Percentiles rank a stretch among this genome's conserved stretches.
Conservation (phyloP, 1,140 invertebrate genomes). For the Leptoteleia sp. region DNA sequence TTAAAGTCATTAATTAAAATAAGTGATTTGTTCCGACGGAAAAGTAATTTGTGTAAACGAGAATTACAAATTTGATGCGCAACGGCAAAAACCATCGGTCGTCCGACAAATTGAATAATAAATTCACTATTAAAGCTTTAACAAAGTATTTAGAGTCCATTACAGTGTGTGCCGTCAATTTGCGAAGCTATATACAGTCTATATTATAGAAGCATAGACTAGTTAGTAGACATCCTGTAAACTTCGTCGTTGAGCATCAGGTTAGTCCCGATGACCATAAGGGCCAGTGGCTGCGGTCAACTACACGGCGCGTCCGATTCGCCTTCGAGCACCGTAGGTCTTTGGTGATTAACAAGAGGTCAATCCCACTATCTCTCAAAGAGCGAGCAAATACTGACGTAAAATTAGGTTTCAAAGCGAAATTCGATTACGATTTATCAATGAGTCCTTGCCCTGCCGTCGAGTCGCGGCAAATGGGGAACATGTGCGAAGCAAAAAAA, state of each 20-base stretch:
- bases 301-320: constrained; percentile 77
- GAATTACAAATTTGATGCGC: too few species aligned
- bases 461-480: constrained; percentile 11
- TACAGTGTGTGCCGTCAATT: constrained; percentile 58
- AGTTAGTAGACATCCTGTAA: constrained; percentile 63
- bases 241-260: constrained; percentile 58
- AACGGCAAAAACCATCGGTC: constrained; percentile 16
- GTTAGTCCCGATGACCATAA: constrained; percentile 67
- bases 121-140: constrained; percentile 56
- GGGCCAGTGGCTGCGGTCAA: constrained; percentile 77
- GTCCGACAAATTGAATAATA: constrained; percentile 54
- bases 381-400: constrained; percentile 71
- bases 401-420: constrained; percentile 74
- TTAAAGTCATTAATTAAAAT: too few species aligned
- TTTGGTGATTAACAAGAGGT: constrained; percentile 81
- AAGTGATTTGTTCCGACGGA: too few species aligned
- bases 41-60: too few species aligned
- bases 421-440: constrained; percentile 76
- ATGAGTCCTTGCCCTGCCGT: constrained; percentile 44
- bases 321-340: constrained; percentile 72
- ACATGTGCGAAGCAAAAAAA: too few species aligned
- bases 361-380: constrained; percentile 73
- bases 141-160: constrained; percentile 65
- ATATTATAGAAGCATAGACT: constrained; percentile 64
- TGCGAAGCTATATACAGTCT: constrained; percentile 40